Percentiles rank a stretch among this genome's conserved stretches.
Conservation (phyloP, 2,888 invertebrate genomes). For the Papilio elwesi region DNA sequence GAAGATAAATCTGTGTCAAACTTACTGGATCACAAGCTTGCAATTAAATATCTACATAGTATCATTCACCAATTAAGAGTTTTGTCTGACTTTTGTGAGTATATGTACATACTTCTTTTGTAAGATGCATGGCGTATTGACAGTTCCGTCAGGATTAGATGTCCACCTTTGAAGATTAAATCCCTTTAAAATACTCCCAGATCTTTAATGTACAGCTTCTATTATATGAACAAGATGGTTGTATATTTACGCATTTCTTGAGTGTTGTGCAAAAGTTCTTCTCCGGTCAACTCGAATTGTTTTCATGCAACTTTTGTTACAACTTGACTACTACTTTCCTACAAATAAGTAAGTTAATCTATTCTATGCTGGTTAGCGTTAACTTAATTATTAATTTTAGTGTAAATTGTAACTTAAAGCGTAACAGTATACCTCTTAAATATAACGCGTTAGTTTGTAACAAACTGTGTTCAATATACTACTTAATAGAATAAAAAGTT, state of each 20-base stretch:
- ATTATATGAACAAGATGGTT: neutral
- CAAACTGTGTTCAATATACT: constrained; percentile 38
- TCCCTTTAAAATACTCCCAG: too few species aligned
- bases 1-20: too few species aligned
- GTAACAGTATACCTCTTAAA: neutral
- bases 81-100: too few species aligned
- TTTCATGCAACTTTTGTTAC: neutral
- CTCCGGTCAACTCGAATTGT: neutral
- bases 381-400: neutral
- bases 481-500: constrained; percentile 45
- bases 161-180: too few species aligned
- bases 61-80: too few species aligned
- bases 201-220: too few species aligned
- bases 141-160: too few species aligned
- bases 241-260: neutral
- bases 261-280: neutral
- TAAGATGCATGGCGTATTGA: too few species aligned
- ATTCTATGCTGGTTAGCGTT: too few species aligned
- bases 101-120: too few species aligned
- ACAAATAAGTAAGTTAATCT: neutral
- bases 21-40: too few species aligned
- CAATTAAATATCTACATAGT: too few species aligned
- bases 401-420: neutral
- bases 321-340: neutral
- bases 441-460: neutral